Percentiles rank a stretch among this genome's conserved stretches.
These are phyloP conservation scores for Bos taurus DNA, from an alignment of 2,113 vertebrate genomes.

Conservation along the genomic window ARS-UCD2.0 NC_037349.1:30383501-30384000, in stretches of 20 bases:
- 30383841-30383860: rapidly evolving
- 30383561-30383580: background rate
- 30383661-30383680: background rate
- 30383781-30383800: background rate
- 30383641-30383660: rapidly evolving
- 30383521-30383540: background rate
- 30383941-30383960: background rate
- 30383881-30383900: background rate
- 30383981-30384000: background rate
- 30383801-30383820: rapidly evolving
- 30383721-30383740: background rate
- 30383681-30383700: too few relatives aligned
- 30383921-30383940: background rate
- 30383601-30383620: background rate
- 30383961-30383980: background rate
- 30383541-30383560: background rate
- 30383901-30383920: background rate
- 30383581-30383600: rapidly evolving
- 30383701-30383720: background rate
- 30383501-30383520: background rate
- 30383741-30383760: rapidly evolving
- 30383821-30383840: rapidly evolving
- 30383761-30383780: background rate
- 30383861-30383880: background rate
- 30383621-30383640: too few relatives aligned